Base-by-base conservation (phyloP, 2,888 invertebrate genomes). In the Cataglyphis rosenhaueri region DNA sequence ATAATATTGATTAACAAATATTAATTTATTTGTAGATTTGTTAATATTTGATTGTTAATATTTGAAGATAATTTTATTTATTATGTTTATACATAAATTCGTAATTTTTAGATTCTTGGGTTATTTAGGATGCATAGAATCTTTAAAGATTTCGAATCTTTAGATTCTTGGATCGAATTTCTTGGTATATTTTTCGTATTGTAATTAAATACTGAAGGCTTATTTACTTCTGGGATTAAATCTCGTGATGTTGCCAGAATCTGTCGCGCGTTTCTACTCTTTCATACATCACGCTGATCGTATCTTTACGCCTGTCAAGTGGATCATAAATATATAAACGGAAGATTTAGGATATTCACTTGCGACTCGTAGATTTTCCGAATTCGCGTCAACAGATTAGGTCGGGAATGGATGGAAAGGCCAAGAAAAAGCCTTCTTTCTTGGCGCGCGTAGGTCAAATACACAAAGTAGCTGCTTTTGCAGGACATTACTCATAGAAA, bases 401-500 rank as follows among this genome's bases (percentile, higher is more conserved):
- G 44, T 44, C 32, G 71, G 18, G 71, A 78, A 70, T 59, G 68
- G 66, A n/a, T 65, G 70, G 70, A 70, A 79, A 79, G 44, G 71
- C 78, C 44, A 59, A 70, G 71, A 59, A 71, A 59, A 35, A 35
- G 21, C 4, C 6, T 57, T 32, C 44, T 78, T 79, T 71, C 59
- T 79, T 79, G 71, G 59, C 78, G 21, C 25, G 59, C 25, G 59
- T 44, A 35, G 25, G 8, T 29, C 12, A 55, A 78, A 8, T 21
- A 57, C 6, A 44, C 71, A 52, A 55, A 41, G 75, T 61, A 81
- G 70, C 32, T 32, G 38, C 61, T 78, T 15, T 38, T 48, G 44
- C 70, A 25, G n/a, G 66, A 70, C 70, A 84, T 89, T 89, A 88
- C 48, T 89, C 85, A 89, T 85, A 79, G 62, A 61, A 38, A 59